phyloP scores from a whole-genome alignment of 2,797 vertebrate species.

The Siniperca obscura region DNA sequence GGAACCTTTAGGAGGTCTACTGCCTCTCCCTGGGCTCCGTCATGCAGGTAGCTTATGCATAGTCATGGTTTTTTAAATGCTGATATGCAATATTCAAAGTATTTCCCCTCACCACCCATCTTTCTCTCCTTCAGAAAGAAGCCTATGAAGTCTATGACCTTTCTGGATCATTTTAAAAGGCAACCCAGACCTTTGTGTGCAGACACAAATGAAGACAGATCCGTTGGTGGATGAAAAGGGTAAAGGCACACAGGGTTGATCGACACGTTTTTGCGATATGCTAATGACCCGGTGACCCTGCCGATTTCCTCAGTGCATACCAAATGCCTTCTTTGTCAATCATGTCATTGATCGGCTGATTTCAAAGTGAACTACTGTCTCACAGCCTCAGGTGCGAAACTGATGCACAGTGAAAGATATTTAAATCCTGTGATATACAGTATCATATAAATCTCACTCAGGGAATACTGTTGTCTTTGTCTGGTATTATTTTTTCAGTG shows the following conservation, averaged over 20 bases:
- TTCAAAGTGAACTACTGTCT: constrained; percentile 66
- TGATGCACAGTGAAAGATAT: constrained; percentile 48
- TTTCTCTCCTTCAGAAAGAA: constrained; percentile 71
- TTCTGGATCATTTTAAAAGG: constrained; percentile 84
- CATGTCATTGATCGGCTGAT: constrained; percentile 75
- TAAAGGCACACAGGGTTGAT: constrained; percentile 80
- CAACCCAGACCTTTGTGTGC: constrained; percentile 84
- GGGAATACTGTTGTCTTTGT: constrained; percentile 19
- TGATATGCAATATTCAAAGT: constrained; percentile 82
- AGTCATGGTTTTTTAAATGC: constrained; percentile 80
- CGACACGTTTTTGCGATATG: constrained; percentile 82
- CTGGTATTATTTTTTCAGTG: constrained; percentile 25
- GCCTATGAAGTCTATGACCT: constrained; percentile 85
- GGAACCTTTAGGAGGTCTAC: constrained; percentile 65
- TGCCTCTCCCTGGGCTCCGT: constrained; percentile 52
- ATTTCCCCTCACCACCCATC: constrained; percentile 64
- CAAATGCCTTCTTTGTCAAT: constrained; percentile 78
- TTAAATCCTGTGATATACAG: constrained; percentile 54
- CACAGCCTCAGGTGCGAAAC: constrained; percentile 46
- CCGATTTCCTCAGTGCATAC: constrained; percentile 74
- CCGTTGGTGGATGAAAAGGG: constrained; percentile 84
- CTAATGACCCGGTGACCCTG: constrained; percentile 79
- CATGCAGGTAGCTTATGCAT: constrained; percentile 70
- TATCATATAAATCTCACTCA: constrained; percentile 18
- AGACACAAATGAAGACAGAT: constrained; percentile 87